These are phyloP conservation scores for Anarsia innoxiella DNA, from an alignment of 2,888 invertebrate genomes.

Conservation along the genomic window DNA sequence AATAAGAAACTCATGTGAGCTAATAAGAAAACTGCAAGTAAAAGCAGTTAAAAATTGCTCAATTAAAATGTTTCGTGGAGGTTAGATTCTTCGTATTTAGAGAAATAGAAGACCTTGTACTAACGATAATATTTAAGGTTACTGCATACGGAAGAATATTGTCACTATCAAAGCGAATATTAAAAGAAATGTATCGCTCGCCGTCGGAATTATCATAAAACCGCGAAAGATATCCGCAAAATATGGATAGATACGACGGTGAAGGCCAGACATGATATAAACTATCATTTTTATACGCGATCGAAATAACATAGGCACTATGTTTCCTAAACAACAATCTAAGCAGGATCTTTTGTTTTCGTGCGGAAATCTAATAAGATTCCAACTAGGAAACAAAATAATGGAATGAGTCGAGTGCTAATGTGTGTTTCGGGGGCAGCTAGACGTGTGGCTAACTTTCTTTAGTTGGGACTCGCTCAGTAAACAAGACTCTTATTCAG, in stretches of 20 bases:
- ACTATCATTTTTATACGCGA: background rate
- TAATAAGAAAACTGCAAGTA: no score
- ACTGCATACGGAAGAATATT: no score
- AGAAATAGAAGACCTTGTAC: no score
- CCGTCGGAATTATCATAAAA: slow-evolving; percentile 2
- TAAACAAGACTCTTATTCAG: no score
- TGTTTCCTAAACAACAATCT: no score
- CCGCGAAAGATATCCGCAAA: background rate
- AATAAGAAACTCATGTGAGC: no score
- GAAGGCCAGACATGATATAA: slow-evolving; percentile 1
- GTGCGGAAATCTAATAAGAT: background rate
- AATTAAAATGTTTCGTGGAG: no score
- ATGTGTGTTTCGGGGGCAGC: slow-evolving; percentile 2
- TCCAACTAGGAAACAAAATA: background rate
- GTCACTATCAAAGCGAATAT: no score
- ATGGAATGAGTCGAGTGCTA: background rate
- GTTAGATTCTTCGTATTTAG: no score
- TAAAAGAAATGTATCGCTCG: no score
- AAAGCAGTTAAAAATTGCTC: no score
- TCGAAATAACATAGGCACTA: background rate
- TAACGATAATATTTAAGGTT: no score
- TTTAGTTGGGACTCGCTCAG: background rate
- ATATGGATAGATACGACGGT: background rate
- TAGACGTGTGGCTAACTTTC: background rate
- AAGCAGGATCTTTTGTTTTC: slow-evolving; percentile 6